phyloP scores from a whole-genome alignment of 2,888 invertebrate genomes.

The Acheta domesticus region DNA sequence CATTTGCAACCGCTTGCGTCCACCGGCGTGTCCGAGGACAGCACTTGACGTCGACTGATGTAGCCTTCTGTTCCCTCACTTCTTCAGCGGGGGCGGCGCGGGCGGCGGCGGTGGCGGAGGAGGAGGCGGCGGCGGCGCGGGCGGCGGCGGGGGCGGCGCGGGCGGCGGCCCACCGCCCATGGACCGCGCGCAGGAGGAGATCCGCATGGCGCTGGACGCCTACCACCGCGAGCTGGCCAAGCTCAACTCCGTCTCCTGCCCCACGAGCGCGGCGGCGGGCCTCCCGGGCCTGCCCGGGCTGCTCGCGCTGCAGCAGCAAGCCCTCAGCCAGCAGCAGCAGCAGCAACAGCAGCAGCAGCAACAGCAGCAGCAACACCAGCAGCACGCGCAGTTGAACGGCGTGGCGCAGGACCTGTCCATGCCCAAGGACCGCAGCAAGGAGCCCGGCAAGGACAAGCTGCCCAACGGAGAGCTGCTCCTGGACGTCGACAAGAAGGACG shows the following conservation, averaged over 20 bases:
- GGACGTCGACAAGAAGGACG: conserved; percentile 31
- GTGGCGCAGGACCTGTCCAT: conserved; percentile 79
- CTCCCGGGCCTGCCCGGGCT: conserved; percentile 54
- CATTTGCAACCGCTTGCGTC: too few species aligned
- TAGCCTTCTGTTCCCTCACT: conserved; percentile 73
- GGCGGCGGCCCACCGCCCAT: conserved; percentile 48
- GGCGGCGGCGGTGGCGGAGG: conserved; percentile 38
- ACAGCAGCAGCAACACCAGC: conserved; percentile 32
- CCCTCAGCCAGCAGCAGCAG: conserved; percentile 31
- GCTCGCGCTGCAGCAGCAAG: conserved; percentile 62
- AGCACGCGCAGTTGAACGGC: conserved; percentile 54
- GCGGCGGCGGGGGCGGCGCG: conserved; percentile 47
- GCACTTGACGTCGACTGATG: conserved; percentile 47
- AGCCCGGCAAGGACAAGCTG: conserved; percentile 38
- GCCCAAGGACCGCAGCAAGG: conserved; percentile 55
- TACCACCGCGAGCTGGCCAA: conserved; percentile 92
- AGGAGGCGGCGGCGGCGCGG: conserved; percentile 44
- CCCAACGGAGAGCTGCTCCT: conserved; percentile 41
- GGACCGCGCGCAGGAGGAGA: conserved; percentile 66
- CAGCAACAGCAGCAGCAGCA: conserved; percentile 31
- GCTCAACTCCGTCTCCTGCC: conserved; percentile 54
- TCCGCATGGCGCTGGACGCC: conserved; percentile 83
- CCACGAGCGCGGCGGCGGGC: conserved; percentile 52
- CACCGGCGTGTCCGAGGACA: conserved; percentile 45
- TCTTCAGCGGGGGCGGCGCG: conserved; percentile 56